Evolutionary conservation across 2,888 invertebrate genomes (phyloP), one percentile per base, ranked within the genome.

Genomic region (Volucella inanis): DNA sequence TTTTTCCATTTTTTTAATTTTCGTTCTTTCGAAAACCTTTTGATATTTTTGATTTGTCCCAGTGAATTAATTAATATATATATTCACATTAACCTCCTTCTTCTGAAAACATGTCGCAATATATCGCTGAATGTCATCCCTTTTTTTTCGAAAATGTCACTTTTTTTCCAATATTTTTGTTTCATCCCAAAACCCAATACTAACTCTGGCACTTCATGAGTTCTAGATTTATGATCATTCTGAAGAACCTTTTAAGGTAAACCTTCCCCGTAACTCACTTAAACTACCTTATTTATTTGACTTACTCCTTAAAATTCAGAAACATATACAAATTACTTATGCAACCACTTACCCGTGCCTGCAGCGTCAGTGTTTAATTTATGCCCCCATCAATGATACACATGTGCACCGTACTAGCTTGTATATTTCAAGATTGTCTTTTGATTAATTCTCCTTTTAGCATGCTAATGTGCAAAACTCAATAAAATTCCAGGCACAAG

Each of bases 241-340:
- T 6, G 31, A 6, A n/a, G 15, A 15, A 4, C 12, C 57, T 8
- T 14, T 9, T 38, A 55, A 3, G 6, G 3, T 49, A 15, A 3
- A 1, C 57, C 10, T 10, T 10, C 57, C 41, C 14, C 6, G 0
- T 31, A 6, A 4, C 31, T 31, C 31, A 31, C 31, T 31, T 31
- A 6, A 6, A 31, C 0, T 31, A 6, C 6, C 31, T 31, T 31
- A 31, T 31, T 31, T 31, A 6, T 31, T 31, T 31, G 31, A 31
- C 31, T 31, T 31, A 6, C 31, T 31, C 38, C 52, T 47, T 10
- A 47, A 55, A 74, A 14, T 74, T 64, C 22, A 14, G 11, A n/a
- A 47, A 55, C 74, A 47, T 55, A 74, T 64, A 74, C 64, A 74
- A 74, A 74, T 74, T 55, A 74, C 55, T 55, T 55, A 64, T 64